Evolutionary conservation across 2,797 vertebrate genomes (phyloP).

Genomic region (Tiaroga cobitis): DNA sequence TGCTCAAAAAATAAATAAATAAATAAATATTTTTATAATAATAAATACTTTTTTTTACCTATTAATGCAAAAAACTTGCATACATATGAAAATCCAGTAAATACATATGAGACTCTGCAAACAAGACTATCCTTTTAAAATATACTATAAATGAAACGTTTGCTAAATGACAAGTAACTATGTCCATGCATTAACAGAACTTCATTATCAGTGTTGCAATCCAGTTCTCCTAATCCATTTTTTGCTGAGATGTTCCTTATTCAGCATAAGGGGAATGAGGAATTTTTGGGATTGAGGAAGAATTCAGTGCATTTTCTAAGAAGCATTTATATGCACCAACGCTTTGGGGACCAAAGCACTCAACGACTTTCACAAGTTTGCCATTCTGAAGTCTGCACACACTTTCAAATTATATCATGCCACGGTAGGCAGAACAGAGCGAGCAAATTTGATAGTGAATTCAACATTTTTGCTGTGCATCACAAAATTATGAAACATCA

Average conservation of each 20-base stretch:
- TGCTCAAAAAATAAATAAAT: too few species aligned
- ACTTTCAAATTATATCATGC: constrained; percentile 1
- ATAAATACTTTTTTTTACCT: too few species aligned
- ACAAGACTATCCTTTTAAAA: neutral
- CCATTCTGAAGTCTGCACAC: neutral
- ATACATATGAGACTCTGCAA: neutral
- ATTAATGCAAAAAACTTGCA: too few species aligned
- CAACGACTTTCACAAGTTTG: neutral
- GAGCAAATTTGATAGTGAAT: neutral
- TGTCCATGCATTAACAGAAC: neutral
- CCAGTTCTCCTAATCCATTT: neutral
- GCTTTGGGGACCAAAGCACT: constrained; percentile 26
- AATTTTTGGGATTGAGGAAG: neutral
- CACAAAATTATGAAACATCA: constrained; percentile 18
- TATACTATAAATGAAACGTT: neutral
- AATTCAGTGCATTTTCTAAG: neutral
- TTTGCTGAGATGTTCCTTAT: neutral
- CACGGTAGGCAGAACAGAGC: constrained; percentile 5
- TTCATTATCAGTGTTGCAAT: neutral
- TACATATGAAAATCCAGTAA: neutral
- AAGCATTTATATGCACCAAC: neutral
- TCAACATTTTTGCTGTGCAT: constrained; percentile 16
- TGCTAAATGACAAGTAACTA: neutral
- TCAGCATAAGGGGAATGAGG: neutral
- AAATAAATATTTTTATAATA: too few species aligned